Evolutionary conservation across 2,888 invertebrate species (phyloP).

Genomic region (Agonopterix alstromeriana): DNA sequence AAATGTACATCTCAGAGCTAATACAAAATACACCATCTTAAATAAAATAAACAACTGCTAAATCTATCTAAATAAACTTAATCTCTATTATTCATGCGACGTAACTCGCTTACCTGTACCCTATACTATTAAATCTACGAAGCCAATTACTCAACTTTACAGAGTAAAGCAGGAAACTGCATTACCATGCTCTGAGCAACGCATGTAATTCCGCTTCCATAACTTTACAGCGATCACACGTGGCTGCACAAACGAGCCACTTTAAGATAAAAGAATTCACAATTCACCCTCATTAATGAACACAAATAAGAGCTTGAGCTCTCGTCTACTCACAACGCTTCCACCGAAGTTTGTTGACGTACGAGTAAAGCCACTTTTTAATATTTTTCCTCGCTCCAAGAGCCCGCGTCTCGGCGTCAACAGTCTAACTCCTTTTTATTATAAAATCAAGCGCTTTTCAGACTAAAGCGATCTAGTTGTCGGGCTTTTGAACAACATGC

Average conservation of each 20-base stretch:
- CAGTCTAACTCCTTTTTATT: slow-evolving; percentile 42
- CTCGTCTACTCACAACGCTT: slow-evolving; percentile 19
- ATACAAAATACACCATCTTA: no score
- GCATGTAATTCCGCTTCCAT: no score
- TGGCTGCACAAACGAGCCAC: slow-evolving; percentile 17
- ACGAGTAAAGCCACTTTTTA: slow-evolving; percentile 23
- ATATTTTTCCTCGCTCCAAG: slow-evolving; percentile 26
- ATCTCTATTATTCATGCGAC: no score
- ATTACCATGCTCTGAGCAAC: no score
- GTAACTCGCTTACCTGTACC: no score
- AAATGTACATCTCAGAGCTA: no score
- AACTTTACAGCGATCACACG: slow-evolving; percentile 6
- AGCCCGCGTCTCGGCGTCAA: slow-evolving; percentile 32
- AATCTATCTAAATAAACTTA: no score
- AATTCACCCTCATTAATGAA: slow-evolving; percentile 34
- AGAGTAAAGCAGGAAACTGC: no score
- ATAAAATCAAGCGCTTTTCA: slow-evolving; percentile 53
- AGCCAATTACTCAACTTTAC: no score
- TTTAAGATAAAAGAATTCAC: slow-evolving; percentile 23
- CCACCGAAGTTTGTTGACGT: slow-evolving; percentile 36
- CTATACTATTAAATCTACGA: no score
- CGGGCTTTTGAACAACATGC: slow-evolving; percentile 32
- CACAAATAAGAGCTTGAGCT: slow-evolving; percentile 27
- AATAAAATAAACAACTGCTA: no score
- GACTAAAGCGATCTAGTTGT: slow-evolving; percentile 31